A percentile compares a stretch with the other conserved stretches of the same genome.
These are phyloP conservation scores for Micronycteris hirsuta DNA, from an alignment of 2,113 vertebrate species.

Conservation along the genomic window DNA sequence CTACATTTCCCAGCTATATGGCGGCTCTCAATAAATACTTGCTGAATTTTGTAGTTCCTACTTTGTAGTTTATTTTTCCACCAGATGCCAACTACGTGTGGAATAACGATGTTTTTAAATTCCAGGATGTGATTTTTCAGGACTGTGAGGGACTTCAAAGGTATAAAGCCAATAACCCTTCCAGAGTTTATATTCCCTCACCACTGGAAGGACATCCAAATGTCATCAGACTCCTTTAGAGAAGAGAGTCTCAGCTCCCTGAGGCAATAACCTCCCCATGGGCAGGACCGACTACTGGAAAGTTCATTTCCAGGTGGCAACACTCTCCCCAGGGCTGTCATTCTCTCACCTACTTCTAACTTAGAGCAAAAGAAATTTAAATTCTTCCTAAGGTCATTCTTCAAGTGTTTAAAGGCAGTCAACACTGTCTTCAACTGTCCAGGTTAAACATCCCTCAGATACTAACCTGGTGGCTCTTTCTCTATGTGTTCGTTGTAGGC, in stretches of 20 bases:
- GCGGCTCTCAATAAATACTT: neutral
- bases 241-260: neutral
- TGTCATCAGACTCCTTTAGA: neutral
- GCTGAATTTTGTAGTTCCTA: neutral
- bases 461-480: fast-evolving
- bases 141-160: neutral
- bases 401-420: neutral
- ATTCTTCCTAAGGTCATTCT: neutral
- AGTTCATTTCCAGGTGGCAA: neutral
- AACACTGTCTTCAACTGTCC: neutral
- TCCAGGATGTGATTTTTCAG: conserved; percentile 15
- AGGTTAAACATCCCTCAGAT: neutral
- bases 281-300: neutral
- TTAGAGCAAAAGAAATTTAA: neutral
- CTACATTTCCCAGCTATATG: neutral
- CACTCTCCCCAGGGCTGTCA: neutral
- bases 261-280: neutral
- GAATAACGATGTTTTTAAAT: conserved; percentile 1
- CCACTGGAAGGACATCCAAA: neutral
- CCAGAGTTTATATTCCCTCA: neutral
- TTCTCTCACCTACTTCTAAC: neutral
- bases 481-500: neutral
- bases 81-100: conserved; percentile 61
- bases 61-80: conserved; percentile 55
- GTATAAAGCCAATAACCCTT: neutral